Conservation (phyloP, 2,113 vertebrate species). For the Psilopogon haemacephalus region DNA sequence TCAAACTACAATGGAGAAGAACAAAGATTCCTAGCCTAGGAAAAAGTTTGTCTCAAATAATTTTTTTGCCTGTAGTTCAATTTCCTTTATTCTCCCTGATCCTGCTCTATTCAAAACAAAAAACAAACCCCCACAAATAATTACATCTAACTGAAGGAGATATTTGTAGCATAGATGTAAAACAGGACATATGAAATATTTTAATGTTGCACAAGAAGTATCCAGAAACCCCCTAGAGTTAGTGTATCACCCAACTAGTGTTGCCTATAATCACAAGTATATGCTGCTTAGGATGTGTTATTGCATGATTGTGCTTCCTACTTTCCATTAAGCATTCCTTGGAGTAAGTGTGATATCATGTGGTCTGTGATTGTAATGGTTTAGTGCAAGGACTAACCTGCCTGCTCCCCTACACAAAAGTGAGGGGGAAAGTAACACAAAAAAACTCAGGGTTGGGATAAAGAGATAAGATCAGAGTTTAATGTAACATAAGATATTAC, state of each 20-base stretch:
- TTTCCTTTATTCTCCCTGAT: no score
- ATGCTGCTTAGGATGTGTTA: not conserved
- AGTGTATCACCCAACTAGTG: not conserved
- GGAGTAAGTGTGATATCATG: not conserved
- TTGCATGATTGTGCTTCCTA: not conserved
- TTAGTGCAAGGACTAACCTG: no score
- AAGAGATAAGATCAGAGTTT: no score
- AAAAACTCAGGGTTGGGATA: no score
- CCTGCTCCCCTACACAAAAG: no score
- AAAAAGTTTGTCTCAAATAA: not conserved
- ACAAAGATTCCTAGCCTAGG: not conserved
- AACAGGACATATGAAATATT: not conserved
- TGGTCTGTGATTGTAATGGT: not conserved
- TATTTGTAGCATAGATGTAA: not conserved
- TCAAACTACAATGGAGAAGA: not conserved
- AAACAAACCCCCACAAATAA: no score
- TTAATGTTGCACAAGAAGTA: not conserved
- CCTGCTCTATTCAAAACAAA: no score
- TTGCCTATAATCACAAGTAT: not conserved
- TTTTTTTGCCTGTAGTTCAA: no score
- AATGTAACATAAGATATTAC: no score
- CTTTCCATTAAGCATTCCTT: not conserved
- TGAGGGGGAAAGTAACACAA: no score
- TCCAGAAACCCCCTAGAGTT: not conserved
- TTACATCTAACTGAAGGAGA: not conserved